These are phyloP conservation scores for Dermolepida albohirtum DNA, from an alignment of 2,888 invertebrate species.

Conservation along the genomic window DNA sequence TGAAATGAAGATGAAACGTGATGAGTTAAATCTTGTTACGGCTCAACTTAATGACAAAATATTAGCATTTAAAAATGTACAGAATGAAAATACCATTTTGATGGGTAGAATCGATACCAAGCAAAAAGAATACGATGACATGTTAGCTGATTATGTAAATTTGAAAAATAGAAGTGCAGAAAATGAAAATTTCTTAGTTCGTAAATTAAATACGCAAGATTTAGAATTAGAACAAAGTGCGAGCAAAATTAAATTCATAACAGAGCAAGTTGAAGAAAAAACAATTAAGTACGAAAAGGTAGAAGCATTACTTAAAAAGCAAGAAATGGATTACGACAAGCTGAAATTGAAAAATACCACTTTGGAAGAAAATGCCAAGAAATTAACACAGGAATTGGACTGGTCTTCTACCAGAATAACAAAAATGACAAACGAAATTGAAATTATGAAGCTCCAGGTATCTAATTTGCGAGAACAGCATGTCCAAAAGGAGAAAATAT, in stretches of 20 bases:
- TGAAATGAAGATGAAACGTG: constrained; percentile 25
- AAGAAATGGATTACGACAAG: not conserved
- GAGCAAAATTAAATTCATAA: not conserved
- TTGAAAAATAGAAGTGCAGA: constrained; percentile 11
- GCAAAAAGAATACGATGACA: not conserved
- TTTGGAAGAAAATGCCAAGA: not conserved
- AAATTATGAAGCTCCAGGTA: constrained; percentile 2
- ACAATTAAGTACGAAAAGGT: not conserved
- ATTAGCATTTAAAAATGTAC: constrained; percentile 1
- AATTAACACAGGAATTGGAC: not conserved
- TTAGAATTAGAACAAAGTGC: not conserved
- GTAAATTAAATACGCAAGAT: not conserved
- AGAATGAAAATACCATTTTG: constrained; percentile 5
- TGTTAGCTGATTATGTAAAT: constrained; percentile 17
- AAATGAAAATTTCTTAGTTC: not conserved
- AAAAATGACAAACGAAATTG: constrained; percentile 9
- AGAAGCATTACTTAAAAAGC: not conserved
- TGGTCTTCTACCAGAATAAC: not conserved
- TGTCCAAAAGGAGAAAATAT: constrained; percentile 13
- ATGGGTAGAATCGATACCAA: constrained; percentile 27
- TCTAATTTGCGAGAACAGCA: constrained; percentile 3
- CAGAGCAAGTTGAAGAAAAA: not conserved
- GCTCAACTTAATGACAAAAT: constrained; percentile 38
- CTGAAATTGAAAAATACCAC: not conserved
- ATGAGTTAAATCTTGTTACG: constrained; percentile 29